A percentile compares a stretch with the other conserved stretches of the same genome.
Evolutionary conservation across 2,113 vertebrate genomes (phyloP).

Genomic region (Holacanthus passer): DNA sequence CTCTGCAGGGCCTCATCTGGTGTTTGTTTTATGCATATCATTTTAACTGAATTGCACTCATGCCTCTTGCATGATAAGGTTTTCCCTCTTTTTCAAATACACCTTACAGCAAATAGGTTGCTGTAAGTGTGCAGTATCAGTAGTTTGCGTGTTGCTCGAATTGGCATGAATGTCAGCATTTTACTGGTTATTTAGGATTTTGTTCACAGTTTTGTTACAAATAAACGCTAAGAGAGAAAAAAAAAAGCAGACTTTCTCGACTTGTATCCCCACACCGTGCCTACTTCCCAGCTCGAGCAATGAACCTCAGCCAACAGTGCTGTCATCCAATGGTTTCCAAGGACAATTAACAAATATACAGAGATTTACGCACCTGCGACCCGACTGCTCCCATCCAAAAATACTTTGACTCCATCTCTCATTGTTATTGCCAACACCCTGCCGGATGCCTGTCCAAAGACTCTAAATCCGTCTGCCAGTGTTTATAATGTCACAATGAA

Average conservation of each 20-base stretch:
- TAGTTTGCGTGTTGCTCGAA: background rate
- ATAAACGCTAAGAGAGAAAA: background rate
- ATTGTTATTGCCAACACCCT: slow-evolving; percentile 61
- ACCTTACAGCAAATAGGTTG: slow-evolving; percentile 30
- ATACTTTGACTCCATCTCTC: slow-evolving; percentile 60
- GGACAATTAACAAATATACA: slow-evolving; percentile 66
- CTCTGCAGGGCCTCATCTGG: slow-evolving; percentile 63
- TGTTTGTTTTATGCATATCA: slow-evolving; percentile 58
- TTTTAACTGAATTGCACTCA: slow-evolving; percentile 31
- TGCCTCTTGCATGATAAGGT: slow-evolving; percentile 8
- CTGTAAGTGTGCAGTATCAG: background rate
- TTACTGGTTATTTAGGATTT: background rate
- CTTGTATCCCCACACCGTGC: background rate
- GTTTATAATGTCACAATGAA: slow-evolving; percentile 71
- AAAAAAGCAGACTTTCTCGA: background rate
- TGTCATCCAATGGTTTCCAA: slow-evolving; percentile 50
- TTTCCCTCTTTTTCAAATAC: background rate
- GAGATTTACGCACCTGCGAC: slow-evolving; percentile 63
- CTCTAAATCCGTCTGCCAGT: slow-evolving; percentile 68
- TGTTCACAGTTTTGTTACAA: background rate
- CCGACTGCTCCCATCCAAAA: slow-evolving; percentile 51
- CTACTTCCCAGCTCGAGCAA: background rate
- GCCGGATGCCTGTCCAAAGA: slow-evolving; percentile 67
- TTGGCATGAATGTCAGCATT: background rate
- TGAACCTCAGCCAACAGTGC: slow-evolving; percentile 28